A percentile compares a stretch with the other conserved stretches of the same genome.
Conservation (phyloP, 2,888 invertebrate genomes). For the Pterostichus niger region DNA sequence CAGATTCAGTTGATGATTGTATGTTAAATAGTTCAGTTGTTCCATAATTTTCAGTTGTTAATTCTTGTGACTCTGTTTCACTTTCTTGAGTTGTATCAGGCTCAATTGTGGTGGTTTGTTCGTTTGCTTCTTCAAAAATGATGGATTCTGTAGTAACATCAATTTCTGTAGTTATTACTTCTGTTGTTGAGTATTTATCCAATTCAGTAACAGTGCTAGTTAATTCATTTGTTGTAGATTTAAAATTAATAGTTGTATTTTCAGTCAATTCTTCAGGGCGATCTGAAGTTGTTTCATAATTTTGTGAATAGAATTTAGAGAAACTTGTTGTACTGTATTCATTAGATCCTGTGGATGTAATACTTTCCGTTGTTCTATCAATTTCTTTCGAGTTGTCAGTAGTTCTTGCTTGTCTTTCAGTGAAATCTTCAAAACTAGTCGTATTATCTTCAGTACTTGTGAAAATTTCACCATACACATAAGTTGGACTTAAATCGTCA, state of each 20-base stretch:
- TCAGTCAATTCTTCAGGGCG: too few species aligned
- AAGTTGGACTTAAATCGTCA: conserved; percentile 3
- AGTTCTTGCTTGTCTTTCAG: too few species aligned
- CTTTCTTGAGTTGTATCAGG: conserved; percentile 22
- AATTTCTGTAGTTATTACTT: conserved; percentile 21
- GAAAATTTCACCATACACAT: too few species aligned
- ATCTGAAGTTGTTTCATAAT: conserved; percentile 18
- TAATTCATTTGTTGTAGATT: conserved; percentile 26
- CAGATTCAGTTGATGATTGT: conserved; percentile 60
- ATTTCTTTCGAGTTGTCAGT: too few species aligned
- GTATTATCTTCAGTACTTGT: too few species aligned
- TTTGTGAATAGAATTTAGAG: too few species aligned
- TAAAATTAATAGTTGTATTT: too few species aligned
- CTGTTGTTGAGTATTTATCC: conserved; percentile 35
- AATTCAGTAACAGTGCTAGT: conserved; percentile 6
- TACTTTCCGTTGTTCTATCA: too few species aligned
- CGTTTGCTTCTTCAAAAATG: too few species aligned
- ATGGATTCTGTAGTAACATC: not conserved
- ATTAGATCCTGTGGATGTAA: not conserved
- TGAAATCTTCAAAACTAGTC: not conserved
- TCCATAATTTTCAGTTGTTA: conserved; percentile 69
- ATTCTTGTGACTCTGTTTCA: conserved; percentile 70
- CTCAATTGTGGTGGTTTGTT: not conserved
- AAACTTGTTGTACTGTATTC: too few species aligned
- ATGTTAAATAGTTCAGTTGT: conserved; percentile 52